Base-by-base conservation (phyloP, 1,140 invertebrate species). In the Drosophila parabipectinata region DNA sequence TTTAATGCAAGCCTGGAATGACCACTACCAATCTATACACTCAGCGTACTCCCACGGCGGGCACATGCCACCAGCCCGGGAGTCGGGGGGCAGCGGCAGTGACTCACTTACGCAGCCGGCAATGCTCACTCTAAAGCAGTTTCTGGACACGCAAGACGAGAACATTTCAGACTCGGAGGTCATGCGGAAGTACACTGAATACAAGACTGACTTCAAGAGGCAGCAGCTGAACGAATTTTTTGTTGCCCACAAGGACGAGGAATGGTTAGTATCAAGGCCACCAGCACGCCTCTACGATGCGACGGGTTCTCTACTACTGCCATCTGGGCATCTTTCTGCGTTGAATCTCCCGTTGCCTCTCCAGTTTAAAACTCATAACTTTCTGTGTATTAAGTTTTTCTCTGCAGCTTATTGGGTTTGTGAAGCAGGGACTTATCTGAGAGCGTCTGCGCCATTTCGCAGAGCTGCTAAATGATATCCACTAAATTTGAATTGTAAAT, bases 151-250 rank as follows among this genome's bases (percentile, higher is more conserved):
- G 12, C 98, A 99, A 93, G 98, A 99, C 93, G 99, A 99, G 92
- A 96, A 96, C 44, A 99, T 99, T 85, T 97, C 97, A 41, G 98
- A 99, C 78, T 97, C 99, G 68, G 98, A 99, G 92, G 98, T 98
- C 8, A 96, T 99, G 75, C 95, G 96, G 83, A 99, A 99, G 88
- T 99, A 99, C 93, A 98, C 98, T 92, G 98, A 99, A 80, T 99
- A 99, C 93, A 99, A 99, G 93, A 93, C 97, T 79, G 98, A 99
- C 84, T 99, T 99, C 91, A 96, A 97, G 89, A 94, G 97, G 55
- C 97, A 99, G 92, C 98, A 99, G 91, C 94, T 99, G 18, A 98
- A 98, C 92, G 98, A 99, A 92, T 99, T 99, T 94, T 99, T 99
- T 93, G 96, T 99, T 84, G 95, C 96, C 32, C 99, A 99, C 93